phyloP scores from a whole-genome alignment of 2,113 vertebrate genomes.

The Tauraco erythrolophus region DNA sequence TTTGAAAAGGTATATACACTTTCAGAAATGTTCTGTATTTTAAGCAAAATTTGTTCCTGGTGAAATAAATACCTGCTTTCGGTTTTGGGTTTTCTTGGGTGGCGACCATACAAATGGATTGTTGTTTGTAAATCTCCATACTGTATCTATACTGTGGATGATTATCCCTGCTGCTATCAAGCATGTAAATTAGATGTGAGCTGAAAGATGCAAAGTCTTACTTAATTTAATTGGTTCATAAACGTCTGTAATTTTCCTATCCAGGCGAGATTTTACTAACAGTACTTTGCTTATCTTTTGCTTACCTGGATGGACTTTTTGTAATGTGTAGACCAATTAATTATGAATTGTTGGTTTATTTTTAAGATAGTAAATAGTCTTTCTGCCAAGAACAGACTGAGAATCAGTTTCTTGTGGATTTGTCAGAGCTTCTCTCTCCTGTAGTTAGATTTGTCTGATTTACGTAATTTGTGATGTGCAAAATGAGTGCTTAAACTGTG shows the following conservation, averaged over 20 bases:
- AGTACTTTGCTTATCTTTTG: not conserved
- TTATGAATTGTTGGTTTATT: not conserved
- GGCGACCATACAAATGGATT: not conserved
- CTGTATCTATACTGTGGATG: not conserved
- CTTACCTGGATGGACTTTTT: not conserved
- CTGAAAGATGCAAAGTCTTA: not conserved
- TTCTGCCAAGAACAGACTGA: not conserved
- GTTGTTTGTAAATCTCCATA: not conserved
- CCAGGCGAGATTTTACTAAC: not conserved
- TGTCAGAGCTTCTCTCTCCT: not conserved
- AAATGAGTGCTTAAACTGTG: not conserved
- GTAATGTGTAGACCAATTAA: not conserved
- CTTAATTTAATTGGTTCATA: not conserved
- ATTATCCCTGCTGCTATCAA: not conserved
- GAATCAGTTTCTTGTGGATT: not conserved
- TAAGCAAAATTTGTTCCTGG: constrained; percentile 61
- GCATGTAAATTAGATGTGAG: not conserved
- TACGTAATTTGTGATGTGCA: not conserved
- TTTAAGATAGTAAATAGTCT: not conserved
- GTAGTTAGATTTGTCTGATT: not conserved
- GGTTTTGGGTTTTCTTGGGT: constrained; percentile 74
- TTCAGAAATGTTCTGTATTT: constrained; percentile 76
- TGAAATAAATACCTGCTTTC: constrained; percentile 78
- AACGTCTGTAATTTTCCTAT: not conserved
- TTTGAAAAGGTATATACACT: constrained; percentile 99